These are phyloP conservation scores for Phaethon lepturus DNA, from an alignment of 2,113 vertebrate species.

Conservation along the genomic window DNA sequence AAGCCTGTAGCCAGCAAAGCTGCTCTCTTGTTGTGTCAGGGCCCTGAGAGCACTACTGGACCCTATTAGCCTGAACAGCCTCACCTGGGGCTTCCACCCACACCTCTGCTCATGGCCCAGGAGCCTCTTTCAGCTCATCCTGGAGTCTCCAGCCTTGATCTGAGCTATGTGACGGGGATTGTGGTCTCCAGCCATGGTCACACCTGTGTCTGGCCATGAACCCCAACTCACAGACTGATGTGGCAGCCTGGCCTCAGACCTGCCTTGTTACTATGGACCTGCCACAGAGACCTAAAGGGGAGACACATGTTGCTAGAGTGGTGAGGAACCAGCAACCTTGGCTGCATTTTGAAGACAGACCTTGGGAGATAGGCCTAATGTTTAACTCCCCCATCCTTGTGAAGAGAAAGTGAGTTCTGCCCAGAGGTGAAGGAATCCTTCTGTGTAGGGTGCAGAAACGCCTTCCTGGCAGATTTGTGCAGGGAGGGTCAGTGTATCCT, in stretches of 20 bases:
- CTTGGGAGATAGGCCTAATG: neutral
- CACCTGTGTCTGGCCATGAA: neutral
- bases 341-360: neutral
- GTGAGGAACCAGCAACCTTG: neutral
- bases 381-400: neutral
- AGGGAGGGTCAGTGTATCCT: neutral
- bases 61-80: neutral
- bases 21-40: neutral
- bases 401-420: neutral
- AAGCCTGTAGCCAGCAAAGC: neutral
- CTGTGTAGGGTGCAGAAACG: neutral
- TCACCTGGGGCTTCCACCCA: neutral
- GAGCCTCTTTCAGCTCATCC: neutral
- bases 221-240: rapidly evolving
- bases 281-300: neutral
- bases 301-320: neutral
- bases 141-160: too few species aligned
- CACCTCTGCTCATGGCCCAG: neutral
- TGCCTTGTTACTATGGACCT: neutral
- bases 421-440: neutral
- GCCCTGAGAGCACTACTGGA: neutral
- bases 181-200: neutral
- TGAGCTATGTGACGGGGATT: rapidly evolving
- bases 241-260: neutral
- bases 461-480: neutral